Evolutionary conservation across 2,888 invertebrate genomes (phyloP).

Genomic region (Gnatocerus cornutus): DNA sequence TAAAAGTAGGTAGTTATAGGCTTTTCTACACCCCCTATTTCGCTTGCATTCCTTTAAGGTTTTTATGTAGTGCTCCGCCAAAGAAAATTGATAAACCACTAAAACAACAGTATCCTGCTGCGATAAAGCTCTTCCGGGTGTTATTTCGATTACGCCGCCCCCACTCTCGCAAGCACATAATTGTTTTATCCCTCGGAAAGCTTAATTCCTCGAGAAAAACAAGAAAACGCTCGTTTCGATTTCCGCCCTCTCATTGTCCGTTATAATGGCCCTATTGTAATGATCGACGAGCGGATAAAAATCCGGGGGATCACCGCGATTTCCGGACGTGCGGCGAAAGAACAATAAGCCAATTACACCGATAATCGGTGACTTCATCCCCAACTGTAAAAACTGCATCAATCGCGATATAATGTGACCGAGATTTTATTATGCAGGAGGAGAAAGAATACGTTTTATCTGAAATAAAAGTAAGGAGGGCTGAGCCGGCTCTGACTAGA

Average conservation of each 20-base stretch:
- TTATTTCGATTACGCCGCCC: neutral
- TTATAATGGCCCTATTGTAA: neutral
- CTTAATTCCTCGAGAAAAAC: constrained; percentile 12
- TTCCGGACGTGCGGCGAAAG: constrained; percentile 28
- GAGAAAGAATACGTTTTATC: constrained; percentile 34
- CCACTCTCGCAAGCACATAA: neutral
- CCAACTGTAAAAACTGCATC: constrained; percentile 17
- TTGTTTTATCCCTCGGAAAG: constrained; percentile 17
- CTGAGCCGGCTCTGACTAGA: constrained; percentile 30
- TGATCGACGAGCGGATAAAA: constrained; percentile 27
- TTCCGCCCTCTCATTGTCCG: neutral
- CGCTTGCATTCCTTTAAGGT: neutral
- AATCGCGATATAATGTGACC: constrained; percentile 12
- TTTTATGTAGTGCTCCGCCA: constrained; percentile 1
- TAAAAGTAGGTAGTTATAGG: too few relatives aligned
- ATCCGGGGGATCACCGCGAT: constrained; percentile 7
- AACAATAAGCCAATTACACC: constrained; percentile 35
- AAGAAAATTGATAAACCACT: constrained; percentile 6
- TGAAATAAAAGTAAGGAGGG: constrained; percentile 42
- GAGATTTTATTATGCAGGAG: constrained; percentile 35
- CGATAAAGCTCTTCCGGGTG: constrained; percentile 5
- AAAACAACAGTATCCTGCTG: constrained; percentile 5
- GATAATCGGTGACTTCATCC: constrained; percentile 15
- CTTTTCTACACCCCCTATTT: neutral
- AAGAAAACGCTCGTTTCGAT: neutral